Conservation (phyloP, 2,888 invertebrate species). For the Mimachlamys varia region DNA sequence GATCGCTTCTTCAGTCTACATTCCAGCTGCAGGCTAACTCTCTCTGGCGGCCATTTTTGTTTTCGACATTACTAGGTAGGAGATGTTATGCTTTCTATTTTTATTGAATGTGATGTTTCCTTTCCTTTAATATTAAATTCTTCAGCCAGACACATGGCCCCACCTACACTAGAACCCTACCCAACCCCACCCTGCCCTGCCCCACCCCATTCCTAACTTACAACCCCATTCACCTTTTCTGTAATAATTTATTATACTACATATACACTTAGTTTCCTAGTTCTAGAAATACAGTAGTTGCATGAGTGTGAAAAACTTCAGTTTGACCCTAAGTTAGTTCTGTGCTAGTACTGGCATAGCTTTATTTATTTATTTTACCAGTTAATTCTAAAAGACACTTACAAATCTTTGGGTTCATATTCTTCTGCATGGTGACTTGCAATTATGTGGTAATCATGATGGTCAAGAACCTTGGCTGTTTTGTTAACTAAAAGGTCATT, state of each 20-base stretch:
- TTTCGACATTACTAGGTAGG: slow-evolving; percentile 52
- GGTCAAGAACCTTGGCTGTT: neutral
- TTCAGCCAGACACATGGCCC: neutral
- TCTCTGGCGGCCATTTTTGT: slow-evolving; percentile 54
- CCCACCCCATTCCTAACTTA: neutral
- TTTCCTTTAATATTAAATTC: neutral
- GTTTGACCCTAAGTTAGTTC: neutral
- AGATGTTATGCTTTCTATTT: slow-evolving; percentile 40
- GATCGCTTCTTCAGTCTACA: slow-evolving; percentile 40
- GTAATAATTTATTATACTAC: neutral
- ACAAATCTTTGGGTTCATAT: neutral
- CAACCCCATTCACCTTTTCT: neutral
- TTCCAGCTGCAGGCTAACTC: slow-evolving; percentile 49
- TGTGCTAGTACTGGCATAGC: neutral
- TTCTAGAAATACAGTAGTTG: neutral
- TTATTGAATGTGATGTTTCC: slow-evolving; percentile 31
- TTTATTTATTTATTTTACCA: neutral
- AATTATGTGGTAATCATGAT: neutral
- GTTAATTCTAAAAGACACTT: neutral
- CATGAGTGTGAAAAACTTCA: neutral
- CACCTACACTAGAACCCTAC: neutral
- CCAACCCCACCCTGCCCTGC: neutral
- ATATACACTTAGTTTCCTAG: neutral
- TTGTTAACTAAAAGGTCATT: neutral
- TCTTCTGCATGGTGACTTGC: neutral